phyloP scores from a whole-genome alignment of 2,797 vertebrate species.

The Apogon hyalosoma region DNA sequence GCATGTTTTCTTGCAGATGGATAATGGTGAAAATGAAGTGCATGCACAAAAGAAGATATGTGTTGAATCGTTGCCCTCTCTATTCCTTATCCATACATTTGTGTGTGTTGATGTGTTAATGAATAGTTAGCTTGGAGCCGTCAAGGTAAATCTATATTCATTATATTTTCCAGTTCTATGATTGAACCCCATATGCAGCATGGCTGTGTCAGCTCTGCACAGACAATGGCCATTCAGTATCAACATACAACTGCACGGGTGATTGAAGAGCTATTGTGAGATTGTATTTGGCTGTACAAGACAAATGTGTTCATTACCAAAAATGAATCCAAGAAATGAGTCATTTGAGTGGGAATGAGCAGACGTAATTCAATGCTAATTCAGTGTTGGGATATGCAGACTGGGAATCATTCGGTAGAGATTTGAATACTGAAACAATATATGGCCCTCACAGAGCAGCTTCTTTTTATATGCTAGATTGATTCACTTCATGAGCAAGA shows the following conservation, averaged over 20 bases:
- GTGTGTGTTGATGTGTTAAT: conserved; percentile 52
- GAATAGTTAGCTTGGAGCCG: conserved; percentile 57
- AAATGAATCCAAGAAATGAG: conserved; percentile 75
- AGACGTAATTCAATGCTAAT: conserved; percentile 67
- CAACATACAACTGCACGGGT: conserved; percentile 61
- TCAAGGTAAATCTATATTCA: conserved; percentile 68
- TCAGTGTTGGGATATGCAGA: conserved; percentile 58
- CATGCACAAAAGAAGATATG: conserved; percentile 1
- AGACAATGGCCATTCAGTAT: conserved; percentile 74
- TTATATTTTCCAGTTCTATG: conserved; percentile 57
- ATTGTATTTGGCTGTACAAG: conserved; percentile 71
- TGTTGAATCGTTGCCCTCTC: conserved; percentile 25
- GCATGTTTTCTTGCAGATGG: conserved; percentile 34
- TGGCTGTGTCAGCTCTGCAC: conserved; percentile 64
- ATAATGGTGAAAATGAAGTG: conserved; percentile 21
- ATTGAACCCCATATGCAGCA: conserved; percentile 64
- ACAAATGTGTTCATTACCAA: conserved; percentile 80
- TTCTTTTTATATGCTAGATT: conserved; percentile 42
- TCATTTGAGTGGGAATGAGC: conserved; percentile 67
- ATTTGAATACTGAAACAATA: conserved; percentile 62
- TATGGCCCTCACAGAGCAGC: conserved; percentile 21
- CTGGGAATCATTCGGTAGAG: conserved; percentile 49
- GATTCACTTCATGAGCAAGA: conserved; percentile 50
- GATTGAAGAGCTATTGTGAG: conserved; percentile 76
- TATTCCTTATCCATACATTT: conserved; percentile 24